phyloP scores from a whole-genome alignment of 2,113 vertebrate genomes.

The Syngnathus typhle region DNA sequence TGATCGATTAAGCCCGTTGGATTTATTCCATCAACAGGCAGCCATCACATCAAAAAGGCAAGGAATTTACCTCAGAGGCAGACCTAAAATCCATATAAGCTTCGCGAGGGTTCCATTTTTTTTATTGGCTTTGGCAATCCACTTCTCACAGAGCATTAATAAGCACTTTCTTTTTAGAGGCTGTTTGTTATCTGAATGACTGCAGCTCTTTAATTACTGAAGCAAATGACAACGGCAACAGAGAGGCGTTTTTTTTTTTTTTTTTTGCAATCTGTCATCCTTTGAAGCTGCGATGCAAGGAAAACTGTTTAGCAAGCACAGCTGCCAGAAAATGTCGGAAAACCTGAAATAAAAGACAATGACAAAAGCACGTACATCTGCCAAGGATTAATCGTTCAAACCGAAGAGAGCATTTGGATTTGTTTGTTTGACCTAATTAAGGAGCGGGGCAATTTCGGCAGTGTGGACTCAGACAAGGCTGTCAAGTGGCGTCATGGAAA shows the following conservation, averaged over 20 bases:
- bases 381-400: not conserved
- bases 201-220: slow-evolving; percentile 43
- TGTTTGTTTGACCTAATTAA: not conserved
- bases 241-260: slow-evolving; percentile 32
- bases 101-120: slow-evolving; percentile 48
- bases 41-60: slow-evolving; percentile 62
- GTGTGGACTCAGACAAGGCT: not conserved
- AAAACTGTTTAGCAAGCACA: slow-evolving; percentile 33
- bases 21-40: slow-evolving; percentile 66
- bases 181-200: slow-evolving; percentile 30
- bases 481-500: not conserved
- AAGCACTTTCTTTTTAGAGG: slow-evolving; percentile 34
- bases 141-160: slow-evolving; percentile 46
- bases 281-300: slow-evolving; percentile 39
- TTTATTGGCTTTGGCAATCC: slow-evolving; percentile 52
- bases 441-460: not conserved
- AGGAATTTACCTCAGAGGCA: slow-evolving; percentile 64
- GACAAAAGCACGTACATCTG: not conserved
- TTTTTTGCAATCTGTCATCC: slow-evolving; percentile 30
- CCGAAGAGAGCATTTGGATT: not conserved
- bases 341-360: slow-evolving; percentile 27
- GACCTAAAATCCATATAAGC: slow-evolving; percentile 62
- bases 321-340: slow-evolving; percentile 25
- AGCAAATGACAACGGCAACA: slow-evolving; percentile 47
- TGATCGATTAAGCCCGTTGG: slow-evolving; percentile 65